Conservation (phyloP, 2,888 invertebrate species). For the Drosophila mimetica region DNA sequence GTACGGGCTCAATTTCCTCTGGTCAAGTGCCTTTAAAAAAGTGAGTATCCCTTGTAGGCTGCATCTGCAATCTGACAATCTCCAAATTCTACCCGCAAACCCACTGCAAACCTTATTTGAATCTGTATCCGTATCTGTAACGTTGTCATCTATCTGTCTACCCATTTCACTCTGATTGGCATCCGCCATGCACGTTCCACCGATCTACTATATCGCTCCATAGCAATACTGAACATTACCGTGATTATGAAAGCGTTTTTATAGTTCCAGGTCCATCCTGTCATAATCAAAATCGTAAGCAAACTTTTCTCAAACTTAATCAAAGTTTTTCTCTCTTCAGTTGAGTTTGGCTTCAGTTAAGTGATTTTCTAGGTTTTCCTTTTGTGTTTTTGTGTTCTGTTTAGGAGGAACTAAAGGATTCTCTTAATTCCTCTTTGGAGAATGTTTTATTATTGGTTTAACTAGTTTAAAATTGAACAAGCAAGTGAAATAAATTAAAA, state of each 20-base stretch:
- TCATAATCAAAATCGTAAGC: constrained; percentile 87
- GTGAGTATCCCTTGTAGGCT: constrained; percentile 87
- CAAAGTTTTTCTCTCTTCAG: constrained; percentile 31
- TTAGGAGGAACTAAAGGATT: neutral
- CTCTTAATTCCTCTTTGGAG: neutral
- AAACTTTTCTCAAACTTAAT: constrained; percentile 46
- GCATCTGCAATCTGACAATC: constrained; percentile 2
- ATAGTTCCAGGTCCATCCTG: constrained; percentile 89
- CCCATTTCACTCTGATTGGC: constrained; percentile 54
- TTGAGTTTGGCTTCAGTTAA: constrained; percentile 11
- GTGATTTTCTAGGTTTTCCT: constrained; percentile 12
- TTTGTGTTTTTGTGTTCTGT: neutral
- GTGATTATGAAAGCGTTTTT: constrained; percentile 91
- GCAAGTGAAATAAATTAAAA: neutral
- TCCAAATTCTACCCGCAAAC: neutral
- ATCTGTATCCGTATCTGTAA: constrained; percentile 26
- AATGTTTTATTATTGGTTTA: too few relatives aligned
- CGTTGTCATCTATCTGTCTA: constrained; percentile 30
- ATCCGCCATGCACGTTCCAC: constrained; percentile 47
- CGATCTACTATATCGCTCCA: constrained; percentile 33
- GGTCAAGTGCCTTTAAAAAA: constrained; percentile 99
- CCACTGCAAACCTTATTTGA: constrained; percentile 9
- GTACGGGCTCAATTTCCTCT: constrained; percentile 90
- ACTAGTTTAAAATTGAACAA: too few relatives aligned
- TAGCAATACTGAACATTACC: constrained; percentile 87